Evolutionary conservation across 1,140 invertebrate genomes (phyloP).

Genomic region (Colletes gigas): DNA sequence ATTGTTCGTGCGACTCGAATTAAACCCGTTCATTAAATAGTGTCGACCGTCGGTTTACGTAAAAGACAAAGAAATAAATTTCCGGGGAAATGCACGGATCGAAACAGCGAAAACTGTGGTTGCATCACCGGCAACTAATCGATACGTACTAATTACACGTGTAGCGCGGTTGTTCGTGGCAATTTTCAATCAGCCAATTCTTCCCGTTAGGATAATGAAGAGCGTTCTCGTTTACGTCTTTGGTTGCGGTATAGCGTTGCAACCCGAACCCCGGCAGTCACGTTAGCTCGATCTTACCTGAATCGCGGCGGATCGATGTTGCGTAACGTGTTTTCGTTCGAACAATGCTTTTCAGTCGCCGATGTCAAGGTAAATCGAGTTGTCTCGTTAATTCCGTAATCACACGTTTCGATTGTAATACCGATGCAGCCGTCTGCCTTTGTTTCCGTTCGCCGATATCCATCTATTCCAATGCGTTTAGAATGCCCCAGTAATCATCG

Average conservation of each 20-base stretch:
- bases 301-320: neutral
- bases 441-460: neutral
- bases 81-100: no score
- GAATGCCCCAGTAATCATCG: conserved; percentile 17
- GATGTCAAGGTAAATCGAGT: neutral
- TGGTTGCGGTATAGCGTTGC: neutral
- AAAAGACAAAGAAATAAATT: neutral
- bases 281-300: neutral
- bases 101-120: neutral
- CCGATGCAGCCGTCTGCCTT: neutral
- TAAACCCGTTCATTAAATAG: no score
- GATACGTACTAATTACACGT: conserved; percentile 10
- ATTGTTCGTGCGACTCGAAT: no score
- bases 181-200: conserved; percentile 3
- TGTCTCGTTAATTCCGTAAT: neutral
- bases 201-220: conserved; percentile 1
- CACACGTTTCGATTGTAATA: neutral
- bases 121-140: neutral
- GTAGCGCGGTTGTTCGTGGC: neutral
- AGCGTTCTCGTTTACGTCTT: conserved; percentile 1
- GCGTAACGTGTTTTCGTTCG: conserved; percentile 7
- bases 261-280: neutral
- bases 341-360: neutral
- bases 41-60: no score
- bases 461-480: neutral